Conservation (phyloP, 2,888 invertebrate genomes). For the Drosophila neonasuta region DNA sequence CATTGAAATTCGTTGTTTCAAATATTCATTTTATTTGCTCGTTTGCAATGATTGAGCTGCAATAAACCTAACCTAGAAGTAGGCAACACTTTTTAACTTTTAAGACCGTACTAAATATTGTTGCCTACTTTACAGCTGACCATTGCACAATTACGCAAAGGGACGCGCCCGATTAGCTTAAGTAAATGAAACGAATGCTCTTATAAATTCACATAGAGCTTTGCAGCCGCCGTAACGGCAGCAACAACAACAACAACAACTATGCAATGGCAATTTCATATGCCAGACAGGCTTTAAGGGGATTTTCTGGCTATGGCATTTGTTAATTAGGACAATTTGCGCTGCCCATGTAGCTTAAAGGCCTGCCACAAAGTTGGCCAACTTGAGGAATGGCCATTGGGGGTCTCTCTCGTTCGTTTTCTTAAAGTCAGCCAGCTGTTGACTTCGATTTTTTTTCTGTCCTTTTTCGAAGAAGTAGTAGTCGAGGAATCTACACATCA, state of each 20-base stretch:
- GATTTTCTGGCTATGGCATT: slow-evolving; percentile 56
- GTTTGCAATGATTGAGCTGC: background rate
- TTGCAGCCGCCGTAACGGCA: background rate
- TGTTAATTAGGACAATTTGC: slow-evolving; percentile 60
- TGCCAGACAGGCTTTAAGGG: slow-evolving; percentile 28
- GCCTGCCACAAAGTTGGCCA: slow-evolving; percentile 32
- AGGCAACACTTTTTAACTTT: slow-evolving; percentile 12
- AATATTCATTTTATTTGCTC: background rate
- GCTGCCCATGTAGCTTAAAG: slow-evolving; percentile 26
- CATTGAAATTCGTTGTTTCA: slow-evolving; percentile 1
- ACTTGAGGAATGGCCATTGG: slow-evolving; percentile 11
- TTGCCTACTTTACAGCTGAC: slow-evolving; percentile 39
- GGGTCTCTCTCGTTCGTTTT: background rate
- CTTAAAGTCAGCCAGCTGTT: slow-evolving; percentile 15
- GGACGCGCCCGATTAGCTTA: background rate
- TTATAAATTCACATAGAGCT: slow-evolving; percentile 16
- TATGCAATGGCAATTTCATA: slow-evolving; percentile 7
- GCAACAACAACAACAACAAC: slow-evolving; percentile 6
- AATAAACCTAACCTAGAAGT: slow-evolving; percentile 17
- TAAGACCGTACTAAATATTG: background rate
- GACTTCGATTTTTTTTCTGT: slow-evolving; percentile 2
- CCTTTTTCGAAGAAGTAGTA: no score
- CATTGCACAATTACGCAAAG: background rate
- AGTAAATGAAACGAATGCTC: slow-evolving; percentile 18
- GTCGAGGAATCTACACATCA: slow-evolving; percentile 17